phyloP scores from a whole-genome alignment of 2,888 invertebrate species.

The Rhingia rostrata region DNA sequence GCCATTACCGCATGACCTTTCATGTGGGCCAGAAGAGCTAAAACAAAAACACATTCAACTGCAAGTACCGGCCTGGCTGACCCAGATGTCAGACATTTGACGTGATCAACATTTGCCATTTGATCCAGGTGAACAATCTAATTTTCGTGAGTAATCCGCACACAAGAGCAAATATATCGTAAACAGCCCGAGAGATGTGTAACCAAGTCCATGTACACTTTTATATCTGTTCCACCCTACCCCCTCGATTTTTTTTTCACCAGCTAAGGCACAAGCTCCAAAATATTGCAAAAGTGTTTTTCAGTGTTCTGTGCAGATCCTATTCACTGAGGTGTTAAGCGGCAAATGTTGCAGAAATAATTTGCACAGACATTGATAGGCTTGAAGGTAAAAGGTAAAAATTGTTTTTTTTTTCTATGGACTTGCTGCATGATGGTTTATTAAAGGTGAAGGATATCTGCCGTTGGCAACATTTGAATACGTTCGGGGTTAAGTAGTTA shows the following conservation, averaged over 20 bases:
- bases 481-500: not conserved
- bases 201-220: not conserved
- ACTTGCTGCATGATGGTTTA: slow-evolving; percentile 35
- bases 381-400: slow-evolving; percentile 4
- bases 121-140: slow-evolving; percentile 66
- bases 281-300: slow-evolving; percentile 50
- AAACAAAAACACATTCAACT: slow-evolving; percentile 6
- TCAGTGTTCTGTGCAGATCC: slow-evolving; percentile 33
- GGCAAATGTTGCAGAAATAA: slow-evolving; percentile 63
- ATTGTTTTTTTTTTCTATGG: not conserved
- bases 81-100: slow-evolving; percentile 48
- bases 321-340: slow-evolving; percentile 53
- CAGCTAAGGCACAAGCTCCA: slow-evolving; percentile 1
- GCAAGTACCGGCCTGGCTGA: not conserved
- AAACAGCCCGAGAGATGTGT: slow-evolving; percentile 25
- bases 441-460: slow-evolving; percentile 35
- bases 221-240: not conserved
- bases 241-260: not conserved
- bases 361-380: slow-evolving; percentile 51
- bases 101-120: slow-evolving; percentile 55
- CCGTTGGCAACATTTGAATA: slow-evolving; percentile 31
- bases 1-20: not conserved
- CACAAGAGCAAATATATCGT: slow-evolving; percentile 41
- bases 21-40: not conserved
- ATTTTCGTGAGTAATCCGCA: slow-evolving; percentile 57